phyloP scores from a whole-genome alignment of 2,113 vertebrate genomes.

The Atrichornis clamosus region DNA sequence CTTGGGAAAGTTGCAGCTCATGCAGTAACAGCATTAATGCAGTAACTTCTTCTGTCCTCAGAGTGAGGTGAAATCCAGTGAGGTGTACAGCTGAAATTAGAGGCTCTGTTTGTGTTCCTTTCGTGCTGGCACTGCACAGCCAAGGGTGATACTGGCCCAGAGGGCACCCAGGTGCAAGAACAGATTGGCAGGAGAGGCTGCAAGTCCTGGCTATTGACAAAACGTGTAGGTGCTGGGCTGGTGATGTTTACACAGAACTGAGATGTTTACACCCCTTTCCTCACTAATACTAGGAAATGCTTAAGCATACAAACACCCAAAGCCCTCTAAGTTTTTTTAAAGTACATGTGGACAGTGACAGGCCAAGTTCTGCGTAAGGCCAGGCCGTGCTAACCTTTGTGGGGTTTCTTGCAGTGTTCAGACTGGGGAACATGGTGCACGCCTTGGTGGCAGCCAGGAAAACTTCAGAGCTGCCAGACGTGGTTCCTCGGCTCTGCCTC shows the following conservation, averaged over 20 bases:
- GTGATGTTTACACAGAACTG: not conserved
- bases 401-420: constrained; percentile 84
- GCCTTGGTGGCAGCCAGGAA: constrained; percentile 82
- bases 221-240: not conserved
- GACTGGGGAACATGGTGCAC: constrained; percentile 86
- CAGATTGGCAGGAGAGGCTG: not conserved
- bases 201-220: not conserved
- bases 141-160: not conserved
- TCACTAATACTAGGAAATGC: not conserved
- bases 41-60: not conserved
- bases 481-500: constrained; percentile 82
- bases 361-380: rapidly evolving
- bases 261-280: not conserved
- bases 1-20: not conserved
- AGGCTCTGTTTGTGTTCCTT: not conserved
- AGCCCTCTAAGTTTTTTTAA: not conserved
- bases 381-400: not conserved
- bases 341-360: rapidly evolving
- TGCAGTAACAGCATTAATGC: not conserved
- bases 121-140: not conserved
- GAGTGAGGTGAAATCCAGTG: not conserved
- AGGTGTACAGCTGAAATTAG: not conserved
- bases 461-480: constrained; percentile 73
- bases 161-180: not conserved
- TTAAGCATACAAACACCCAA: not conserved